Base-by-base conservation (phyloP, 2,888 invertebrate genomes). In the Penaeus monodon region DNA sequence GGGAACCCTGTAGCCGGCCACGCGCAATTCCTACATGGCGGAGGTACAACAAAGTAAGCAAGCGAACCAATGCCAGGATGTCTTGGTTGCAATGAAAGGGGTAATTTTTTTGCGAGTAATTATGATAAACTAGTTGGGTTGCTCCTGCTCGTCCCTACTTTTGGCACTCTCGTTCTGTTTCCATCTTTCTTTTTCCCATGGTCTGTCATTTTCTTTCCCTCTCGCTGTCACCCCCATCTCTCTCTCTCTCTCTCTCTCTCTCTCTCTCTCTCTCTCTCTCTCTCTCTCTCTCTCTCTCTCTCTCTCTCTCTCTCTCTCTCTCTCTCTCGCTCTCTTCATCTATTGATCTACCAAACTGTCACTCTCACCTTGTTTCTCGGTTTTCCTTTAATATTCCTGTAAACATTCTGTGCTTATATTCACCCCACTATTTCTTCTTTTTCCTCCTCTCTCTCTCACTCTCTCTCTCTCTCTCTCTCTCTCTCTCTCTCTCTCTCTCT, bases 1-100 rank as follows among this genome's bases (percentile, higher is more conserved):
- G n/a, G 97, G 97, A 90, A 97, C 95, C 91, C 93, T 94, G 93
- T 95, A 97, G 66, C 97, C 97, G 91, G 96, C 96, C 64, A 97
- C 73, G n/a, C n/a, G 73, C 64, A 89, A 38, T 38, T 89, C 88
- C 89, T 24, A 93, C 94, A 65, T n/a, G 76, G 44, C 29, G n/a
- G 29, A 76, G 29, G 44, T 38, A n/a, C n/a, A 57, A 57, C 57
- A 57, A 57, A 57, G 57, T 57, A 57, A 57, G 57, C 57, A 57
- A 57, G 10, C 57, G 57, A 57, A 57, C 10, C 17, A 57, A 57
- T 57, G 57, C 57, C 57, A 20, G 57, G 57, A 57, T 57, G 57
- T 14, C 57, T 57, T 57, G 57, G 17, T 57, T 57, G 57, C 57
- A 14, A 17, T 57, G 17, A 49, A 49, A 49, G 49, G 49, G 49